Conservation (phyloP, 2,888 invertebrate genomes). For the Apodemia zela region DNA sequence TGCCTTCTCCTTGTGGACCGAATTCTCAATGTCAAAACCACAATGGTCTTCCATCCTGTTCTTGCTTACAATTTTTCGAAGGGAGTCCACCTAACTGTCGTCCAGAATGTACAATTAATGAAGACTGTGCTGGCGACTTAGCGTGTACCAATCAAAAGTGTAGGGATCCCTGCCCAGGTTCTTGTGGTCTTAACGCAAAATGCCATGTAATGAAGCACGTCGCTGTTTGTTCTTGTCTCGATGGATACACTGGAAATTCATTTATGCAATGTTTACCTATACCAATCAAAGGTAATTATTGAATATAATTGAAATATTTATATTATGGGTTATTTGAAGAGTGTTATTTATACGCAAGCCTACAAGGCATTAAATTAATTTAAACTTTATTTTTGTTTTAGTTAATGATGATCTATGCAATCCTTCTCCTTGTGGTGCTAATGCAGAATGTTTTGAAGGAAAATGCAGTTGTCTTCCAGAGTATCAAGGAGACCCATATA, state of each 20-base stretch:
- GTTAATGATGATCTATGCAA: slow-evolving; percentile 81
- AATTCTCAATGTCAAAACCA: slow-evolving; percentile 81
- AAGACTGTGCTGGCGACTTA: slow-evolving; percentile 83
- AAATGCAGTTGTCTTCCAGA: slow-evolving; percentile 86
- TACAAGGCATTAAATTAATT: too few relatives aligned
- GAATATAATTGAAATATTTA: not conserved
- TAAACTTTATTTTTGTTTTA: slow-evolving; percentile 36
- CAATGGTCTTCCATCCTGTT: slow-evolving; percentile 80
- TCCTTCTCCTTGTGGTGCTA: slow-evolving; percentile 85
- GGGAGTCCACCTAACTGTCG: slow-evolving; percentile 85
- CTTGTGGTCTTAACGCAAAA: slow-evolving; percentile 81
- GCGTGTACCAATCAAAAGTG: slow-evolving; percentile 86
- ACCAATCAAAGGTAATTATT: slow-evolving; percentile 50
- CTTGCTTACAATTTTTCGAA: slow-evolving; percentile 81
- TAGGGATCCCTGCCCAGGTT: slow-evolving; percentile 85
- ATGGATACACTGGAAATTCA: slow-evolving; percentile 82
- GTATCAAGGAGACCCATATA: slow-evolving; percentile 88
- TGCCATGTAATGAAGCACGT: slow-evolving; percentile 82
- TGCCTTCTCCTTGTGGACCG: slow-evolving; percentile 85
- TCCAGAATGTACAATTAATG: slow-evolving; percentile 84
- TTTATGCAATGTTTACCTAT: slow-evolving; percentile 74
- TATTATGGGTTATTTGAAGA: not conserved
- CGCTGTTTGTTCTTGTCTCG: slow-evolving; percentile 81
- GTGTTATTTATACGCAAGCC: too few relatives aligned
- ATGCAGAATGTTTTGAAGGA: slow-evolving; percentile 85